Conservation (phyloP, 1,140 invertebrate species). For the Sogatella furcifera region DNA sequence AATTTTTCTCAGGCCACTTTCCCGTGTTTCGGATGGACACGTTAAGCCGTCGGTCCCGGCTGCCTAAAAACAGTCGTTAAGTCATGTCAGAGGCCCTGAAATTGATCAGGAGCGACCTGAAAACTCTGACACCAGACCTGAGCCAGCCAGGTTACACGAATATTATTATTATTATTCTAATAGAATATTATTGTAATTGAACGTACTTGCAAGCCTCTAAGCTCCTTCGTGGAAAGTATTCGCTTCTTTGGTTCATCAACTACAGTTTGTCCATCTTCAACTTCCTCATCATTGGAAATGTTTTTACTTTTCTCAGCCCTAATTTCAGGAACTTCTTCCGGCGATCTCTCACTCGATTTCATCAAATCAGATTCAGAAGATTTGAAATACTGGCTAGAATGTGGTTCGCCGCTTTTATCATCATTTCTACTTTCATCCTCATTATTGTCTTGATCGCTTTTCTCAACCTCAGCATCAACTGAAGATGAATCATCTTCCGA, state of each 20-base stretch:
- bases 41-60: too few species aligned
- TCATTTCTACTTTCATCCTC: background rate
- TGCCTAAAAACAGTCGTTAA: too few species aligned
- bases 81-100: too few species aligned
- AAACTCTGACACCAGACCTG: too few species aligned
- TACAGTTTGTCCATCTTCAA: constrained; percentile 12
- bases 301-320: background rate
- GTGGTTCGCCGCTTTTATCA: constrained; percentile 5
- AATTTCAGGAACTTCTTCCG: constrained; percentile 23
- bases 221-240: background rate
- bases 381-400: constrained; percentile 3
- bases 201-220: constrained; percentile 12
- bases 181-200: background rate
- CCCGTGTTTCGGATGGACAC: too few species aligned
- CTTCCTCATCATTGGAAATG: constrained; percentile 20
- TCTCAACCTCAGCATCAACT: background rate
- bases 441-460: constrained; percentile 1
- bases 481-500: background rate
- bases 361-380: constrained; percentile 16
- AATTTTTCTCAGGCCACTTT: too few species aligned
- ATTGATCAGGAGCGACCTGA: too few species aligned
- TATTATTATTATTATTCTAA: too few species aligned
- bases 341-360: background rate
- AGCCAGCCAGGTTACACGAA: too few species aligned
- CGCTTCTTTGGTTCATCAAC: constrained; percentile 6